A percentile compares a stretch with the other conserved stretches of the same genome.
Conservation (phyloP, 2,888 invertebrate species). For the Tetragonula carbonaria region DNA sequence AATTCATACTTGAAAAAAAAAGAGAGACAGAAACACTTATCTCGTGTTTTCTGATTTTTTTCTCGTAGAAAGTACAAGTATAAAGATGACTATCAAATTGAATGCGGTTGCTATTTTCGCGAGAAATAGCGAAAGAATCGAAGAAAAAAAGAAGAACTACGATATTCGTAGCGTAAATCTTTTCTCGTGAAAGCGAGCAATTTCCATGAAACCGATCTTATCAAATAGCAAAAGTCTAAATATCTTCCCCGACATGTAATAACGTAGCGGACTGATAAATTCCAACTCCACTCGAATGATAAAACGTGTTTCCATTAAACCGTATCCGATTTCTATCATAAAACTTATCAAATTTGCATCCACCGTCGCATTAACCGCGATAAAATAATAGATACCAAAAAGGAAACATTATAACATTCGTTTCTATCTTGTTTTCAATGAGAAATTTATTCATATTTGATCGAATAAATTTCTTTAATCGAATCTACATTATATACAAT, state of each 20-base stretch:
- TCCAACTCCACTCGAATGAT: constrained; percentile 1
- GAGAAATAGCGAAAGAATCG: not conserved
- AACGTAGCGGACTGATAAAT: constrained; percentile 29
- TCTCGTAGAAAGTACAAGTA: not conserved
- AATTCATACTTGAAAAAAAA: not conserved
- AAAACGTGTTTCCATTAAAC: constrained; percentile 8
- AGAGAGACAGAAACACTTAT: not conserved
- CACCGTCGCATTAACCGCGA: not conserved
- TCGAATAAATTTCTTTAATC: not conserved
- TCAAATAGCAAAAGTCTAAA: constrained; percentile 10
- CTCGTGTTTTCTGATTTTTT: not conserved
- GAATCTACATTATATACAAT: not conserved
- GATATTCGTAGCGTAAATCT: constrained; percentile 5
- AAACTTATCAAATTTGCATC: constrained; percentile 29
- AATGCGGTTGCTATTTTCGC: not conserved
- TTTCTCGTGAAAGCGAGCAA: constrained; percentile 12
- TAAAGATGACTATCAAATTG: constrained; percentile 7
- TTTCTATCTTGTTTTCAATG: not conserved
- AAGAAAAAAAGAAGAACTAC: not conserved
- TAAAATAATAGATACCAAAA: not conserved
- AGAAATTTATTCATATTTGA: not conserved
- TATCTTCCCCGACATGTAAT: not conserved
- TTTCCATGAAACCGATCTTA: constrained; percentile 16
- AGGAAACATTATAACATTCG: not conserved
- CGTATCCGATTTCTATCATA: not conserved